Evolutionary conservation across 2,797 vertebrate species (phyloP).

Genomic region (Lophotriccus pileatus): DNA sequence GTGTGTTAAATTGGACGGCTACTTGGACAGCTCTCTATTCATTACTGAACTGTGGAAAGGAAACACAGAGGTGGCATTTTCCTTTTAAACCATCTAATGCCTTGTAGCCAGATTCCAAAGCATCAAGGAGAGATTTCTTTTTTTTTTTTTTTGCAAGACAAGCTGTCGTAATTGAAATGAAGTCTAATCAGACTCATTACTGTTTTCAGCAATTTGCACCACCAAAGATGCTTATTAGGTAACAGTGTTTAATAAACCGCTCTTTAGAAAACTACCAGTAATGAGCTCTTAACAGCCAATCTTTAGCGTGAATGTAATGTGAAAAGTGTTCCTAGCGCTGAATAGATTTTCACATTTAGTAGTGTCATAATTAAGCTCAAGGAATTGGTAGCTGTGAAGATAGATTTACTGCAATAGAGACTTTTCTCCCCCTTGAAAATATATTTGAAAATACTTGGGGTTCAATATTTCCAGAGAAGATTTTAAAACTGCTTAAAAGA

Average conservation of each 20-base stretch:
- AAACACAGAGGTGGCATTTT: constrained; percentile 89
- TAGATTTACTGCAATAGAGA: constrained; percentile 75
- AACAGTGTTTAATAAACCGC: constrained; percentile 99
- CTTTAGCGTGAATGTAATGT: constrained; percentile 93
- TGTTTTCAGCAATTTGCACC: constrained; percentile 99
- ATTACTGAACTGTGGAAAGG: constrained; percentile 91
- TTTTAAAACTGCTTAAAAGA: constrained; percentile 44
- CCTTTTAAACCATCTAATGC: constrained; percentile 77
- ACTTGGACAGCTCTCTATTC: constrained; percentile 95
- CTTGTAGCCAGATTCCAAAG: constrained; percentile 83
- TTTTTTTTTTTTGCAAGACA: constrained; percentile 72
- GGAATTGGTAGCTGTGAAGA: constrained; percentile 81
- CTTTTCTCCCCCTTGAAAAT: neutral
- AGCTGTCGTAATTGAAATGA: constrained; percentile 98
- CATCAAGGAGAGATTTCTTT: constrained; percentile 53
- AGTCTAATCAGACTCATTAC: constrained; percentile 99
- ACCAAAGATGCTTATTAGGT: constrained; percentile 99
- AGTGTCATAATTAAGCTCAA: constrained; percentile 96
- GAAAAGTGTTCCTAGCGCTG: constrained; percentile 89
- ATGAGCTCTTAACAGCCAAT: constrained; percentile 99
- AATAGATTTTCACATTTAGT: constrained; percentile 93
- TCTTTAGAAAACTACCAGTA: constrained; percentile 99
- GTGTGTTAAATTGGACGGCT: constrained; percentile 89
- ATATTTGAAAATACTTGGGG: constrained; percentile 46
- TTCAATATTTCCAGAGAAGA: constrained; percentile 52